Base-by-base conservation (phyloP, 1,140 invertebrate species). In the Zaprionus taronus region DNA sequence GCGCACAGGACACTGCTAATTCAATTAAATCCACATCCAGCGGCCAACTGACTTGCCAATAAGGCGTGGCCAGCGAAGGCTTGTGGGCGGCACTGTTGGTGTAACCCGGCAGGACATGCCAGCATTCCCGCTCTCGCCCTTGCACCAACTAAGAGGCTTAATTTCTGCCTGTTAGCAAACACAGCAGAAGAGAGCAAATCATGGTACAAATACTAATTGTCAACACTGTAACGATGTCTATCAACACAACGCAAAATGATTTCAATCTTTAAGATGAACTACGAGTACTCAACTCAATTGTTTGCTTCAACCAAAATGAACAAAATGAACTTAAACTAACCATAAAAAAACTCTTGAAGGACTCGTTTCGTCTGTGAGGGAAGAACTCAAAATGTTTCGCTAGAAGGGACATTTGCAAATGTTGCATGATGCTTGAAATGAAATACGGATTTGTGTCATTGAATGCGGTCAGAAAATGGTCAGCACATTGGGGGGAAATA, bases 21-120 rank as follows among this genome's bases (percentile, higher is more conserved):
- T 87, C 84, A 87, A 87, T 87, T 87, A 87, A 90, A 81, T 87
- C 81, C 84, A 49, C 78, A 80, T 57, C 67, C 64, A 55, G 36
- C 53, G 15, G 57, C 44, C 72, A 55, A 58, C 47, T 63, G 53
- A 70, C 63, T 67, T 67, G 56, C 24, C 80, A 24, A 55, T 17
- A 38, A 36, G 38, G 22, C 56, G n/a, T 58, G 28, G 53, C 5
- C 51, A 11, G 15, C 53, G 20, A 1, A 17, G 22, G 2, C 53
- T 15, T 7, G 26, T 56, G 14, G 47, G 47, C 47, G 20, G 20
- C 20, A 20, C 20, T 20, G 20, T 20, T 20, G 20, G 20, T 1
- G 47, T 49, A 49, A 22, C 47, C 20, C 60, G 7, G 47, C 12
- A 24, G 20, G 5, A 60, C 34, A 14, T 22, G n/a, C 47, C 41